Percentiles rank a stretch among this genome's conserved stretches.
Evolutionary conservation across 2,797 vertebrate species (phyloP).

Genomic region (Cirrhinus molitorella): DNA sequence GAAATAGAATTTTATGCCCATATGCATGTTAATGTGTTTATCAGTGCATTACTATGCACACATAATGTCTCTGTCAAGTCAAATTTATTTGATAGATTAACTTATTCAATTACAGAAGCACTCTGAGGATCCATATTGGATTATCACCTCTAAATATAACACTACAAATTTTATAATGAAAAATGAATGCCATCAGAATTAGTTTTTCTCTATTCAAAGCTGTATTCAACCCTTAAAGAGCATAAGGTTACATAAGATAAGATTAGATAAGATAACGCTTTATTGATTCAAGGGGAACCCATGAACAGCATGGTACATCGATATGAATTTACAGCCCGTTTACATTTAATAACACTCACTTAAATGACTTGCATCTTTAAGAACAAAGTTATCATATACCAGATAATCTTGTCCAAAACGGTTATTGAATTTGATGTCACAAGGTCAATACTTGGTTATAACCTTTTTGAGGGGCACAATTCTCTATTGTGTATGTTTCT

Average conservation of each 20-base stretch:
- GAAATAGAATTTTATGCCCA: background rate
- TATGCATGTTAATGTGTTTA: background rate
- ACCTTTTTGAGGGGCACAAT: background rate
- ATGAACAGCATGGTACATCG: background rate
- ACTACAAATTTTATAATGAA: background rate
- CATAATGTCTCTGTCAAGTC: conserved; percentile 3
- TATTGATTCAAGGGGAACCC: background rate
- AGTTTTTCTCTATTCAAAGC: background rate
- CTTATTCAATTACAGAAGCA: background rate
- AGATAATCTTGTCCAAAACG: background rate
- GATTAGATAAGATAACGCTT: conserved; percentile 13
- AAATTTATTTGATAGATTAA: conserved; percentile 29
- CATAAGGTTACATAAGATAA: background rate
- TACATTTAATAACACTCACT: background rate
- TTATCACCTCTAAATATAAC: background rate
- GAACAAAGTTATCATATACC: background rate
- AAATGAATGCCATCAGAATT: background rate
- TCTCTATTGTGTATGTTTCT: conserved; percentile 20
- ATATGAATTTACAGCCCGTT: conserved; percentile 6
- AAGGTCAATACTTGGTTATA: background rate
- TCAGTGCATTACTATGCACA: background rate
- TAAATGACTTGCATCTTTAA: background rate
- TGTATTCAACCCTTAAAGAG: background rate
- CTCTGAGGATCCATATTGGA: background rate
- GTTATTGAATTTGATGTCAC: background rate